A percentile compares a stretch with the other conserved stretches of the same genome.
These are phyloP conservation scores for Cryptophagus acutangulus DNA, from an alignment of 2,888 invertebrate genomes.

Conservation along the genomic window DNA sequence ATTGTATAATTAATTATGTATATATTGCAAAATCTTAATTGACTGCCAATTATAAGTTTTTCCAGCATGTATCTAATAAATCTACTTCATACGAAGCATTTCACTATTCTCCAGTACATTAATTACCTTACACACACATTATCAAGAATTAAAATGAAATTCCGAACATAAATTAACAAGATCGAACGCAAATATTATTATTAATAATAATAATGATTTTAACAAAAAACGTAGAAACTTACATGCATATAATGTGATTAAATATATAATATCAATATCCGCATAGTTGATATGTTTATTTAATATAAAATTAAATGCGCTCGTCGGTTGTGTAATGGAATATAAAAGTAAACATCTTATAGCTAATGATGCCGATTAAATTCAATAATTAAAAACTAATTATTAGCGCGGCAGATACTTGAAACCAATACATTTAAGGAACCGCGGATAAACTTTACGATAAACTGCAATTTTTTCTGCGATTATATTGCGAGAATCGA, in stretches of 20 bases:
- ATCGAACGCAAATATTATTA: too few species aligned
- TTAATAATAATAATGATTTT: too few species aligned
- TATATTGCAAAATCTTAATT: too few species aligned
- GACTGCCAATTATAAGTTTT: too few species aligned
- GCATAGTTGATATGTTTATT: background rate
- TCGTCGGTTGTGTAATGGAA: slow-evolving; percentile 1
- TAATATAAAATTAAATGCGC: background rate
- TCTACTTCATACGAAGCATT: too few species aligned
- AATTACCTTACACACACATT: background rate
- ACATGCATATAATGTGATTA: background rate
- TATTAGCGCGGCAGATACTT: slow-evolving; percentile 21
- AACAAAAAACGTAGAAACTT: background rate
- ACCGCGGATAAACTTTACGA: slow-evolving; percentile 3
- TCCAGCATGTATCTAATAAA: too few species aligned
- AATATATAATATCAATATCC: background rate
- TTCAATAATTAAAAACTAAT: slow-evolving; percentile 24
- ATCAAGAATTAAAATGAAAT: background rate
- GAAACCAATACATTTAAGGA: too few species aligned
- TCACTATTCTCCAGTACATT: too few species aligned
- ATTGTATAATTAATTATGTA: too few species aligned
- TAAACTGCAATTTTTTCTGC: too few species aligned
- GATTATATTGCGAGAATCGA: too few species aligned
- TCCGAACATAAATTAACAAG: too few species aligned
- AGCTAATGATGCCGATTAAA: slow-evolving; percentile 18
- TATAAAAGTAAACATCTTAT: background rate